Conservation (phyloP, 2,888 invertebrate genomes). For the Scaptodrosophila latifasciaeformis region DNA sequence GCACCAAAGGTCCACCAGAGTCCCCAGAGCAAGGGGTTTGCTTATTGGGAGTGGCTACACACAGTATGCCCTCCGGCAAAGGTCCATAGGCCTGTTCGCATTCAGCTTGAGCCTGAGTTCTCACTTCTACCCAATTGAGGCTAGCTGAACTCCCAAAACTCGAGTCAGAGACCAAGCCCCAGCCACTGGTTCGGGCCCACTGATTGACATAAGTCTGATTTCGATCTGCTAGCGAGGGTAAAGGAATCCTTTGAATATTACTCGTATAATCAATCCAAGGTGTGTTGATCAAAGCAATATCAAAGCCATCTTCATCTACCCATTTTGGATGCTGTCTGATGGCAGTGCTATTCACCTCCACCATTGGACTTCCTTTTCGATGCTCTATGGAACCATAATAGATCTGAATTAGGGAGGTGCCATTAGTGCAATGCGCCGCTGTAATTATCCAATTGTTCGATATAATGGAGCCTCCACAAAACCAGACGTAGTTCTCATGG, state of each 20-base stretch:
- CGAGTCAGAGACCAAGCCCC: background rate
- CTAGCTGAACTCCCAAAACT: background rate
- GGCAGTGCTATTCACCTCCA: background rate
- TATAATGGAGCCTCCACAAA: background rate
- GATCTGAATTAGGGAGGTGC: background rate
- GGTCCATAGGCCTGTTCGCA: background rate
- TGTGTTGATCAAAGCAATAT: slow-evolving; percentile 1
- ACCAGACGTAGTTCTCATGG: background rate
- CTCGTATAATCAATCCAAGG: background rate
- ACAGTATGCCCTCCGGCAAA: background rate
- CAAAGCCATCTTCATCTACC: background rate
- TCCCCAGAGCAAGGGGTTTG: background rate
- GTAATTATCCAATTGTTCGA: slow-evolving; percentile 11
- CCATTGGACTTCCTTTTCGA: background rate
- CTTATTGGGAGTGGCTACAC: background rate
- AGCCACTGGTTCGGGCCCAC: background rate
- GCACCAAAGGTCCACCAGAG: slow-evolving; percentile 7
- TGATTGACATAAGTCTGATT: background rate
- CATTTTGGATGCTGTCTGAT: background rate
- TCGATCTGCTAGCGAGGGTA: background rate
- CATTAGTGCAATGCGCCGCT: background rate
- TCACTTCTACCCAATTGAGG: background rate
- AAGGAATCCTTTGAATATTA: background rate
- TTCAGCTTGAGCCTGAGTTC: background rate
- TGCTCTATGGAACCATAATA: background rate